Conservation (phyloP, 2,113 vertebrate species). For the Callorhinus ursinus region DNA sequence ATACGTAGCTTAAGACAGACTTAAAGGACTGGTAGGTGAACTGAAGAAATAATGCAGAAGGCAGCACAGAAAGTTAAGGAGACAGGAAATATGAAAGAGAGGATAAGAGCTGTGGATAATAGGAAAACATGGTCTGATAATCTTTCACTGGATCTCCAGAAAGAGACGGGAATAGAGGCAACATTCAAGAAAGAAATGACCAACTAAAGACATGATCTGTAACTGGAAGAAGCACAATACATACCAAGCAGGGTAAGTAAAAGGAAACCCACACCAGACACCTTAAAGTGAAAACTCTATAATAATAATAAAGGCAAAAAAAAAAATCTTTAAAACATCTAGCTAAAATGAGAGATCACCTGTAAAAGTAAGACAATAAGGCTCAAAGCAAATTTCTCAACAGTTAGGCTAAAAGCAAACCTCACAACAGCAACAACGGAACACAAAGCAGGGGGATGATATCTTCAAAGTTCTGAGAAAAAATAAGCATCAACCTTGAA, state of each 20-base stretch:
- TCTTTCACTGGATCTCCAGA: not conserved
- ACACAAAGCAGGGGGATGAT: not conserved
- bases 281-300: not conserved
- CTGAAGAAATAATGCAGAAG: not conserved
- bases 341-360: slow-evolving; percentile 6
- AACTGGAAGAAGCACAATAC: not conserved
- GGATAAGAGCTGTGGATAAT: not conserved
- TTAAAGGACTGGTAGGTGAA: not conserved
- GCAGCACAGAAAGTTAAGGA: not conserved
- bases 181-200: not conserved
- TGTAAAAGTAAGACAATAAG: not conserved
- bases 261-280: not conserved
- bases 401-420: not conserved
- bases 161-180: not conserved
- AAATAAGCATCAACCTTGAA: not conserved
- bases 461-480: not conserved
- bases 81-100: not conserved
- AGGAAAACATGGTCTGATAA: not conserved
- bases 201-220: not conserved
- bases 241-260: not conserved
- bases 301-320: not conserved
- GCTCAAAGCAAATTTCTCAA: not conserved
- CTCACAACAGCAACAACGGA: not conserved
- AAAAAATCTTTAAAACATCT: not conserved
- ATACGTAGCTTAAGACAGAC: not conserved